phyloP scores from a whole-genome alignment of 1,140 invertebrate genomes.

The Anastatus disparis region DNA sequence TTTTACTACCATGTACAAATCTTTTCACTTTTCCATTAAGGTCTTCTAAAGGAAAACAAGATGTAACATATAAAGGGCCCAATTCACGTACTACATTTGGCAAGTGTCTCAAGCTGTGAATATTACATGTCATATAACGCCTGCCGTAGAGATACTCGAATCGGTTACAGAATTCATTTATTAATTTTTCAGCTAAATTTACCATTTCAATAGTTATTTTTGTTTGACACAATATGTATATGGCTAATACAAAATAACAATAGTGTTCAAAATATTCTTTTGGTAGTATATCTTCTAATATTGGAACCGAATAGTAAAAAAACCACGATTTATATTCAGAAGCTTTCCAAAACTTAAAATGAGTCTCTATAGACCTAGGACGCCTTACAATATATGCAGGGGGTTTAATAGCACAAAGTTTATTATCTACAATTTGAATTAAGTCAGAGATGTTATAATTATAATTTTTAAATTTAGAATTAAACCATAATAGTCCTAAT shows the following conservation, averaged over 20 bases:
- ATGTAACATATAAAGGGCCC: too few relatives aligned
- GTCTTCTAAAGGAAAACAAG: too few relatives aligned
- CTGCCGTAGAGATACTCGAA: too few relatives aligned
- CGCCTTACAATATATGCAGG: conserved; percentile 6
- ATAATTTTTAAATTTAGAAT: not conserved
- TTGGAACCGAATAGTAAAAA: conserved; percentile 20
- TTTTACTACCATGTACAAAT: too few relatives aligned
- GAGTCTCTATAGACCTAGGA: conserved; percentile 19
- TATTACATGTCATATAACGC: too few relatives aligned
- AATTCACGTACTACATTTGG: too few relatives aligned
- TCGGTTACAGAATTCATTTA: too few relatives aligned
- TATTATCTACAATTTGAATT: conserved; percentile 10
- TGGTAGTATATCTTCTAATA: conserved; percentile 20
- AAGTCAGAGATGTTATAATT: too few relatives aligned
- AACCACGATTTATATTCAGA: conserved; percentile 19
- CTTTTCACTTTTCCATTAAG: too few relatives aligned
- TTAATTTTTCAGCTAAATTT: too few relatives aligned
- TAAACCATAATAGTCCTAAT: not conserved
- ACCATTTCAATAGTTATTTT: too few relatives aligned
- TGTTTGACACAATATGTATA: conserved; percentile 13
- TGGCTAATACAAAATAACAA: conserved; percentile 15
- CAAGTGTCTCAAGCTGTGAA: too few relatives aligned
- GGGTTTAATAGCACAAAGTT: conserved; percentile 13
- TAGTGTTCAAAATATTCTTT: conserved; percentile 28
- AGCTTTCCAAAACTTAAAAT: conserved; percentile 26